Conservation (phyloP, 37 sponge, comb jelly and placozoan genomes). For the Axinella damicornis region DNA sequence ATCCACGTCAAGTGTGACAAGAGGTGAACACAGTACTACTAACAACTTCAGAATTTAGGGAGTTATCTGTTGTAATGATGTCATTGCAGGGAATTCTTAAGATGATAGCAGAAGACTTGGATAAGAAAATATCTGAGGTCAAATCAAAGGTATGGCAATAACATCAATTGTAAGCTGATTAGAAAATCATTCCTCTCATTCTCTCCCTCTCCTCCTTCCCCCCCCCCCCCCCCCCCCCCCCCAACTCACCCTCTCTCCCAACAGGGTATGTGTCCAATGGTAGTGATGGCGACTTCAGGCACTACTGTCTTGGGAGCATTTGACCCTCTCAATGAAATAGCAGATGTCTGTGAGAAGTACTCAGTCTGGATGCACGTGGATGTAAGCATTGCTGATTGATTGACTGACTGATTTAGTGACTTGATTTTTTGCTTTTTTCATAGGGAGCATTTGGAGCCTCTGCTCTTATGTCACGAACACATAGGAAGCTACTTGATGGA, state of each 20-base stretch:
- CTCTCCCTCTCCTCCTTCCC: background rate
- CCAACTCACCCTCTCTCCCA: too few species aligned
- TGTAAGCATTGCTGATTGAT: slow-evolving; percentile 67
- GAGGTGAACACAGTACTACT: slow-evolving; percentile 36
- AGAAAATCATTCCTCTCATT: too few species aligned
- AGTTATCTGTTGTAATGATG: too few species aligned
- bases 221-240: too few species aligned
- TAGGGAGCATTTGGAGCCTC: slow-evolving; percentile 85
- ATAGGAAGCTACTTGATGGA: slow-evolving; percentile 54
- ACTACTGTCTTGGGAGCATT: slow-evolving; percentile 91
- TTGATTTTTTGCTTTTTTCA: too few species aligned
- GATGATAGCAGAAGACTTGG: slow-evolving; percentile 72
- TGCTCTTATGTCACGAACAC: slow-evolving; percentile 59
- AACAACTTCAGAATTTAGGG: too few species aligned
- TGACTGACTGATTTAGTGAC: background rate
- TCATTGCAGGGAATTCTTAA: slow-evolving; percentile 46
- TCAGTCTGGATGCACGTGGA: slow-evolving; percentile 95
- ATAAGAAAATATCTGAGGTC: slow-evolving; percentile 34
- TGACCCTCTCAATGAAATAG: slow-evolving; percentile 83
- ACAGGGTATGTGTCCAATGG: slow-evolving; percentile 71
- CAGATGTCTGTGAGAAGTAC: slow-evolving; percentile 84
- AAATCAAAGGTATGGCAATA: slow-evolving; percentile 17
- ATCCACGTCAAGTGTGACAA: slow-evolving; percentile 80
- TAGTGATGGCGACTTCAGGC: slow-evolving; percentile 88
- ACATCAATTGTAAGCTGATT: too few species aligned